Conservation (phyloP, 2,888 invertebrate genomes). For the Cecidostiba fungosa region DNA sequence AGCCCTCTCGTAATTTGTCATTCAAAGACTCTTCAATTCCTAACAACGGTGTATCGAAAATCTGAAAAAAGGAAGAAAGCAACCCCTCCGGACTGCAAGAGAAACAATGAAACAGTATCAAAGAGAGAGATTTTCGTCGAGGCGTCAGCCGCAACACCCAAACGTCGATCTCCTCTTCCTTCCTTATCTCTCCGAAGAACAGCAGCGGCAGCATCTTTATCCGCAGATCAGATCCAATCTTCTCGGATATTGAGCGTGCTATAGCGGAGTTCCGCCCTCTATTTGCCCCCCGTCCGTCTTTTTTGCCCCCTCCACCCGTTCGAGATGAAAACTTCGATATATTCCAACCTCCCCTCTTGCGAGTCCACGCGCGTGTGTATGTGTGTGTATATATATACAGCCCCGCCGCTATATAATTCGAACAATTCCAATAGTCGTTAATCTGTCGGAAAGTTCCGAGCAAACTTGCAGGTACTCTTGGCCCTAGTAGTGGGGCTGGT, state of each 20-base stretch:
- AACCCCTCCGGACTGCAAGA: neutral
- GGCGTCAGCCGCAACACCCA: constrained; percentile 7
- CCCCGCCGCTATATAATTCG: constrained; percentile 70
- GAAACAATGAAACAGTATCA: neutral
- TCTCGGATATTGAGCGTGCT: constrained; percentile 69
- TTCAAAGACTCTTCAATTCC: too few species aligned
- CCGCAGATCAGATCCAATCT: constrained; percentile 70
- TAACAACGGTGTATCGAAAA: too few species aligned
- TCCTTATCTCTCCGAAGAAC: neutral
- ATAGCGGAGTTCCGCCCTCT: constrained; percentile 61
- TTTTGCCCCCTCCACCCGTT: constrained; percentile 10
- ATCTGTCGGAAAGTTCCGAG: constrained; percentile 75
- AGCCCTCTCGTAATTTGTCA: too few species aligned
- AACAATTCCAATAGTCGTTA: constrained; percentile 78
- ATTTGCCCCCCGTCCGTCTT: neutral
- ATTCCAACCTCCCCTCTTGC: constrained; percentile 49
- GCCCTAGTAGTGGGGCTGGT: constrained; percentile 67
- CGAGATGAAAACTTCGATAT: constrained; percentile 42
- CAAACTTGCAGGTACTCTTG: constrained; percentile 75
- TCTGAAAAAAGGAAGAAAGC: neutral
- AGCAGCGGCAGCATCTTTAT: constrained; percentile 56
- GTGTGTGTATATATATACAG: neutral
- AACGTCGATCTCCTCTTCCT: neutral
- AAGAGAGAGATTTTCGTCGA: neutral
- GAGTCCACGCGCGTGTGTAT: too few species aligned